Conservation (phyloP, 2,888 invertebrate species). For the Trissolcus japonicus region DNA sequence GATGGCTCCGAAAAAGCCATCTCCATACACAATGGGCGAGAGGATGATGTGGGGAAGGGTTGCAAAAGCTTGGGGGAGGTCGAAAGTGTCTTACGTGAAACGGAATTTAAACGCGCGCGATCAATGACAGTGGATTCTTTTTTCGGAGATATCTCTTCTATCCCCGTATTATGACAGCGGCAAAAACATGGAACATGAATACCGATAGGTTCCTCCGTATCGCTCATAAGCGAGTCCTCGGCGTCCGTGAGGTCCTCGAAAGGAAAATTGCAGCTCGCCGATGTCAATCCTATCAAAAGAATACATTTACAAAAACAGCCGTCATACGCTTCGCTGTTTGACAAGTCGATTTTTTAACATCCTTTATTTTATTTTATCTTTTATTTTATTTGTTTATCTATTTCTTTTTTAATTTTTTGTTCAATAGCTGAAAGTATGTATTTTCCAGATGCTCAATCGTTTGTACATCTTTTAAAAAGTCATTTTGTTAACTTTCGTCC, state of each 20-base stretch:
- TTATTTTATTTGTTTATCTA: too few relatives aligned
- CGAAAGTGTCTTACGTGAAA: constrained; percentile 35
- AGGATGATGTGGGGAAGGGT: constrained; percentile 20
- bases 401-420: too few relatives aligned
- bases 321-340: constrained; percentile 10
- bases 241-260: constrained; percentile 74
- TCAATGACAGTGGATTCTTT: constrained; percentile 46
- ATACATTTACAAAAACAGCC: constrained; percentile 61
- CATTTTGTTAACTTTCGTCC: too few relatives aligned
- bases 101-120: constrained; percentile 43
- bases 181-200: constrained; percentile 68
- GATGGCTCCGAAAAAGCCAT: constrained; percentile 24
- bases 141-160: constrained; percentile 60
- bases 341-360: too few relatives aligned
- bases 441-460: too few relatives aligned
- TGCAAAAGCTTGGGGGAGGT: constrained; percentile 16
- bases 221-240: constrained; percentile 74
- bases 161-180: constrained; percentile 64
- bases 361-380: too few relatives aligned
- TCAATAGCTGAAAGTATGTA: too few relatives aligned
- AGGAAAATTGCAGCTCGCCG: constrained; percentile 74
- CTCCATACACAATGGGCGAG: constrained; percentile 21
- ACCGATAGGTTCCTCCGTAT: constrained; percentile 73
- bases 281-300: constrained; percentile 71
- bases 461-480: too few relatives aligned